Evolutionary conservation across 2,888 invertebrate genomes (phyloP), one percentile per base, ranked within the genome.

Genomic region (Dexiosoma caninum): DNA sequence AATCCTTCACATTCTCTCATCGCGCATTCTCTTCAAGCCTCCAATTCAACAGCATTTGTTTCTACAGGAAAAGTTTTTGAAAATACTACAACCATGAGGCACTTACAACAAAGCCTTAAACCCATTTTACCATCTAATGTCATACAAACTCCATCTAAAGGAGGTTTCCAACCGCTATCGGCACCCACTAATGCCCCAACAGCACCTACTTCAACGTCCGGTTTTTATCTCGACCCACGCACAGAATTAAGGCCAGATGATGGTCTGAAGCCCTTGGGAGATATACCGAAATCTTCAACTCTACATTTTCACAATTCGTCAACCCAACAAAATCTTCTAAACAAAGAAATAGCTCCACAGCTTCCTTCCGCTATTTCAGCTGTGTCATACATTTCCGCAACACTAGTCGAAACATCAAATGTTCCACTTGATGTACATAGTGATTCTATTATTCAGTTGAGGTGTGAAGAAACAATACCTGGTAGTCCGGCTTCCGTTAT

Each of bases 391-490:
- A 19, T 42, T n/a, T 44, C 84, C 69, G 85, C 64, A 59, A 10
- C 23, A 19, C n/a, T n/a, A n/a, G 53, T 51, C 12, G 83, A 82
- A 30, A 21, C 74, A 12, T 84, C 84, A 16, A 85, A 84, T 35
- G 86, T 86, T 78, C 84, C 85, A 81, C 84, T 84, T 9, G 88
- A 86, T 62, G 87, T 88, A 53, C 88, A 88, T 82, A 88, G 85
- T 82, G 95, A 95, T 88, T 93, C 94, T 83, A 93, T 94, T 83
- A 95, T 95, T 69, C 91, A 96, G 80, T 88, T 97, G 83, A 90
- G 96, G 10, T 97, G 97, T 89, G 96, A 96, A 88, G 97, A 97
- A 90, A 96, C 96, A 27, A 96, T 97, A 87, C 97, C 97, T 0
- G 95, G 96, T 21, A 96, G 96, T 87, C 97, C 97, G 4, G 95